Base-by-base conservation (phyloP, 2,113 vertebrate genomes). In the Plestiodon gilberti region DNA sequence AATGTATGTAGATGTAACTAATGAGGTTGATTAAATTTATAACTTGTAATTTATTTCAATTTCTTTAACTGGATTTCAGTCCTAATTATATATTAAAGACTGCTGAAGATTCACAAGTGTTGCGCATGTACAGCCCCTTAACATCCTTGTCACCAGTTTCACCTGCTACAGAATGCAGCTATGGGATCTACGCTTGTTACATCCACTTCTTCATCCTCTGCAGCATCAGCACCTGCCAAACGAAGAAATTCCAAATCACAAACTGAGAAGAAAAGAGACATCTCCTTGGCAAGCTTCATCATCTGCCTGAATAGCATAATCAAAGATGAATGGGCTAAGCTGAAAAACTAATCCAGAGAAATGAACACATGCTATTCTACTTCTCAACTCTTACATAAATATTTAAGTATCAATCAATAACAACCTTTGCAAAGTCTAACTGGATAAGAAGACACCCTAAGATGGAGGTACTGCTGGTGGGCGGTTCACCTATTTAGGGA, bases 151-250 rank as follows among this genome's bases (percentile, higher is more conserved):
- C 0, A 15, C 23, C 52, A 70, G 30, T 38, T 84, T 93, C 90
- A 97, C 99, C 99, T 99, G 97, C 98, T 99, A 91, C 98, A 99
- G 89, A 99, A 99, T 10, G 98, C 98, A 43, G 98, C 97, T 0
- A 99, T 99, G 6, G 98, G 99, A 74, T 99, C 99, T n/a, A 99
- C 98, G 0, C 98, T 98, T 0, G 98, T 99, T 78, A 99, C 99
- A 48, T 99, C 99, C 81, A 99, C 99, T 90, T 99, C 99, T 87
- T 99, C 99, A 35, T 99, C 99, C 92, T 99, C 99, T 0, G 98
- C 98, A 70, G 98, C 98, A 75, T 99, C 98, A 20, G 98, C 99
- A 48, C 98, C 98, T 99, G 90, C 25, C 82, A 62, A 78, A 20
- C 23, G 94, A n/a, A 64, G 67, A 67, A 62, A 84, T 61, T 75